These are phyloP conservation scores for Bembecia ichneumoniformis DNA, from an alignment of 2,888 invertebrate species.

Conservation along the genomic window DNA sequence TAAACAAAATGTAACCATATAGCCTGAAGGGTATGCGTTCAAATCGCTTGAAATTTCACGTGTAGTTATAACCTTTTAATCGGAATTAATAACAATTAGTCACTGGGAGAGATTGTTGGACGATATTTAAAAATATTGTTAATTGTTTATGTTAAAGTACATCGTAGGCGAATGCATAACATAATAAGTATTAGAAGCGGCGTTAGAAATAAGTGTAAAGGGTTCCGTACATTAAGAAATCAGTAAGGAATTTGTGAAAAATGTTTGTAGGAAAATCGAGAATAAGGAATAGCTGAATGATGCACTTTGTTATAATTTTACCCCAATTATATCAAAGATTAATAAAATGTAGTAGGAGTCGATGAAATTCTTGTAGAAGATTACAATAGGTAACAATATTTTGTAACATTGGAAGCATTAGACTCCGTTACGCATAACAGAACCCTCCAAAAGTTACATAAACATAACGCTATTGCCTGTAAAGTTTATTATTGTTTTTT, in stretches of 20 bases:
- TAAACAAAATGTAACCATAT: no score
- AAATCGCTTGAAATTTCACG: no score
- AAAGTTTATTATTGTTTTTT: constrained; percentile 67
- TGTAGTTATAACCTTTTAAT: neutral
- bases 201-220: neutral
- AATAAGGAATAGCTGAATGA: no score
- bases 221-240: neutral
- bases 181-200: neutral
- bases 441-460: constrained; percentile 26
- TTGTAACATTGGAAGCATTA: constrained; percentile 21
- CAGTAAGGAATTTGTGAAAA: no score
- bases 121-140: constrained; percentile 41
- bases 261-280: no score
- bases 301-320: no score
- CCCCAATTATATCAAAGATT: no score
- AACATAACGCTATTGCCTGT: constrained; percentile 29
- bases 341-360: no score
- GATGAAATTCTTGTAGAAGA: no score
- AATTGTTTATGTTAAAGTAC: constrained; percentile 32
- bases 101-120: constrained; percentile 35
- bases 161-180: constrained; percentile 16
- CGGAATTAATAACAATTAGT: constrained; percentile 21
- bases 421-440: constrained; percentile 16
- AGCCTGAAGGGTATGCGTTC: no score
- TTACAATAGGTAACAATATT: no score